A percentile compares a stretch with the other conserved stretches of the same genome.
Conservation (phyloP, 2,113 vertebrate species). For the Engraulis encrasicolus region DNA sequence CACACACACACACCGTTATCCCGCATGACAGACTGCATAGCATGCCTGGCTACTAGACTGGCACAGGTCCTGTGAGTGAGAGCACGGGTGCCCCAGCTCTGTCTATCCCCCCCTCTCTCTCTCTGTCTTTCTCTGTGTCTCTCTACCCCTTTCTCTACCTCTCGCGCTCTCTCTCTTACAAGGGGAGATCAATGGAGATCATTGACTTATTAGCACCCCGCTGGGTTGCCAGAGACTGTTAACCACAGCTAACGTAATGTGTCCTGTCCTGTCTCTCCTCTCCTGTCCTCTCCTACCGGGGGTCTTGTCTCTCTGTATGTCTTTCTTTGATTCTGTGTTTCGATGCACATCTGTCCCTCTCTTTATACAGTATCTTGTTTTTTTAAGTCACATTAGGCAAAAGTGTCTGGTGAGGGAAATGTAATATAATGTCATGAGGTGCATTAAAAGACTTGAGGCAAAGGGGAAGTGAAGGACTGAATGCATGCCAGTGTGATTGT, state of each 20-base stretch:
- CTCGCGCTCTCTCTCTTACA: background rate
- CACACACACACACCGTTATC: no score
- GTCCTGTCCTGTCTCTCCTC: background rate
- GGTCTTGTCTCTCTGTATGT: no score
- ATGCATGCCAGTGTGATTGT: background rate
- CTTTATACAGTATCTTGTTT: no score
- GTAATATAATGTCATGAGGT: background rate
- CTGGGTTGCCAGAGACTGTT: slow-evolving; percentile 22
- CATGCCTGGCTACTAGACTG: no score
- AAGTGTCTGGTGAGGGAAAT: no score
- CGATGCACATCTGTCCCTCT: no score
- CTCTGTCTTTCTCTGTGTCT: no score
- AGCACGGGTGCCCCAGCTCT: background rate
- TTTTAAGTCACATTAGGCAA: no score
- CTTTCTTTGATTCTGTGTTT: no score
- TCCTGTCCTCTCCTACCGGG: background rate
- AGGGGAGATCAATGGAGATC: slow-evolving; percentile 29
- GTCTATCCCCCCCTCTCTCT: background rate
- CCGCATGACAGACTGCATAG: background rate
- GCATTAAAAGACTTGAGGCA: background rate
- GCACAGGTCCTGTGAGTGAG: background rate
- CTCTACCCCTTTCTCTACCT: no score
- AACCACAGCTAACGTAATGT: slow-evolving; percentile 4
- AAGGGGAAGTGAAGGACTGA: background rate
- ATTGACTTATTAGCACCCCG: slow-evolving; percentile 34